phyloP scores from a whole-genome alignment of 2,797 vertebrate genomes.

The Pangasius macronema region DNA sequence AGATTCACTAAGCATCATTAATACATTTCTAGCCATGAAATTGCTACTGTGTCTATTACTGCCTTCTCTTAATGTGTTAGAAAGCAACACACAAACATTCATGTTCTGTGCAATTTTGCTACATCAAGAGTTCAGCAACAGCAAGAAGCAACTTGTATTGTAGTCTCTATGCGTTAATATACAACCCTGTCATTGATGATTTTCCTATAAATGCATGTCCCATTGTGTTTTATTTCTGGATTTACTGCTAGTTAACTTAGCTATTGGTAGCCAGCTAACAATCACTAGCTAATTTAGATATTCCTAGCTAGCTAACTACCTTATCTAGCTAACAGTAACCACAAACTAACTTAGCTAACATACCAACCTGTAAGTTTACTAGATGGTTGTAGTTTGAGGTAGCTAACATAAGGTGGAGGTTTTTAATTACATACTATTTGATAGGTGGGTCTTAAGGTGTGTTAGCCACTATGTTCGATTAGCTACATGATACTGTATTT shows the following conservation, averaged over 20 bases:
- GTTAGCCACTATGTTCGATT: background rate
- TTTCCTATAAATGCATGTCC: background rate
- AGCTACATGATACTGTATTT: background rate
- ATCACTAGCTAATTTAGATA: background rate
- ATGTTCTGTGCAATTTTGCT: background rate
- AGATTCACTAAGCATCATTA: background rate
- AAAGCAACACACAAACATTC: background rate
- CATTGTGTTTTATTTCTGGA: background rate
- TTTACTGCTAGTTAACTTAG: background rate
- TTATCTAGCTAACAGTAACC: background rate
- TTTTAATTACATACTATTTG: background rate
- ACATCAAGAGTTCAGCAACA: background rate
- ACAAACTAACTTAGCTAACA: background rate
- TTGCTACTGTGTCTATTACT: background rate
- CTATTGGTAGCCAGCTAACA: no score
- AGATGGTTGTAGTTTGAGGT: background rate
- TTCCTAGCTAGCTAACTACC: background rate
- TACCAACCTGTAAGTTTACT: background rate
- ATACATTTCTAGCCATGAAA: background rate
- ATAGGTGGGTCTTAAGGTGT: background rate
- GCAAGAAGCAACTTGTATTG: background rate
- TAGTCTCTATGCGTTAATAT: background rate
- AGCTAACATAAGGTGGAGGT: background rate
- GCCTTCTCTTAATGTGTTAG: background rate
- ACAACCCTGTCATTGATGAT: background rate